These are phyloP conservation scores for Monoplex corrugatus DNA, from an alignment of 2,888 invertebrate species.

Conservation along the genomic window DNA sequence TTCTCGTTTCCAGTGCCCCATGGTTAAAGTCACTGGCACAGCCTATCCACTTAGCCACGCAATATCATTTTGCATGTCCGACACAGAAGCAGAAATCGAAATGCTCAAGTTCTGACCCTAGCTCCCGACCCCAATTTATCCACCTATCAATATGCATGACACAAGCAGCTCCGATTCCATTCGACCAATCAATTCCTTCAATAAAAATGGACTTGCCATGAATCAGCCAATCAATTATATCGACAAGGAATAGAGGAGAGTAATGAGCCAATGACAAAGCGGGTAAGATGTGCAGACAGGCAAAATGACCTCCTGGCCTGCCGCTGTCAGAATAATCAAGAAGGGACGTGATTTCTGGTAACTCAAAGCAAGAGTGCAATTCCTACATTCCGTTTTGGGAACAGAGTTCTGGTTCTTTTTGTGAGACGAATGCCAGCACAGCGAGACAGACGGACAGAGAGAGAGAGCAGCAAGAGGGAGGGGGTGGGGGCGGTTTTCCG, in stretches of 20 bases:
- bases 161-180: constrained; percentile 9
- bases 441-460: neutral
- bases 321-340: constrained; percentile 22
- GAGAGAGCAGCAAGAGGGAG: neutral
- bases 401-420: neutral
- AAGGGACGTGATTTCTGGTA: neutral
- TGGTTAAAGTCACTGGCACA: no score
- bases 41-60: neutral
- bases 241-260: constrained; percentile 27
- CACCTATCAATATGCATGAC: constrained; percentile 45
- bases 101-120: neutral
- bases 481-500: neutral
- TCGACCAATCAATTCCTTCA: constrained; percentile 36
- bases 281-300: constrained; percentile 29
- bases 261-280: constrained; percentile 42
- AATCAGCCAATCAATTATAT: constrained; percentile 49
- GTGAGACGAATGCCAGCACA: neutral
- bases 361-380: neutral
- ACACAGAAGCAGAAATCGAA: neutral
- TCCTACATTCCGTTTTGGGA: neutral
- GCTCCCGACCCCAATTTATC: constrained; percentile 45
- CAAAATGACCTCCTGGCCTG: constrained; percentile 7
- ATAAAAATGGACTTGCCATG: constrained; percentile 28
- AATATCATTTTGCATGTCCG: neutral
- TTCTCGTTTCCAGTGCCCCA: no score